Conservation (phyloP, 2,113 vertebrate species). For the Mustela lutreola region DNA sequence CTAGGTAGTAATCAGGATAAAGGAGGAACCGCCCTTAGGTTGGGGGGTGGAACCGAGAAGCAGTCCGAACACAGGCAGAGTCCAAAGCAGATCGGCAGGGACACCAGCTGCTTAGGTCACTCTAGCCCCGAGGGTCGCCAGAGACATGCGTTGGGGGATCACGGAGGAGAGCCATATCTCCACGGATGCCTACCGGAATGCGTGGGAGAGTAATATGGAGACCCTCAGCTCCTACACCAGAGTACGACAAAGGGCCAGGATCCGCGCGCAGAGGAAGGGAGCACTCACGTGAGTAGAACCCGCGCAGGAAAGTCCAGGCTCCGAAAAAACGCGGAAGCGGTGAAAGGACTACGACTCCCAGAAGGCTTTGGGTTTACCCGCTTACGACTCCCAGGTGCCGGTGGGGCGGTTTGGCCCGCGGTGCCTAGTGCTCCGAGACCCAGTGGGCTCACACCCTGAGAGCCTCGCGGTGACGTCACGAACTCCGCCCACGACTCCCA, state of each 20-base stretch:
- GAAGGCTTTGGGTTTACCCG: not conserved
- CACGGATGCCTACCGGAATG: not conserved
- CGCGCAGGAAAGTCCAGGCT: no score
- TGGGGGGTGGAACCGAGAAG: not conserved
- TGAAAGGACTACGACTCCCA: conserved; percentile 1
- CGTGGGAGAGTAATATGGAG: not conserved
- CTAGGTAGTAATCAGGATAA: not conserved
- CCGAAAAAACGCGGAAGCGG: not conserved
- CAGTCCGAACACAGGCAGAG: not conserved
- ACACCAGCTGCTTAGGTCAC: not conserved
- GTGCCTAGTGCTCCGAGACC: rapidly evolving
- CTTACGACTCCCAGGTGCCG: conserved; percentile 6
- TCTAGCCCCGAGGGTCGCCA: not conserved
- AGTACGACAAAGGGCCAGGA: not conserved
- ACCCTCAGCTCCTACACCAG: not conserved
- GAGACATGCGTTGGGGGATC: not conserved
- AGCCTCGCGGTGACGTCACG: rapidly evolving
- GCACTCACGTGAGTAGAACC: not conserved
- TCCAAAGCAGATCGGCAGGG: not conserved
- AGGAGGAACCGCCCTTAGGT: not conserved
- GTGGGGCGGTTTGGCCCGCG: rapidly evolving
- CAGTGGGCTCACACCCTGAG: not conserved
- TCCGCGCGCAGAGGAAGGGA: not conserved
- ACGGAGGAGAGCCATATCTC: not conserved
- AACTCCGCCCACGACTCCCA: not conserved